Evolutionary conservation across 2,888 invertebrate species (phyloP).

Genomic region (Hyposoter dolosus): DNA sequence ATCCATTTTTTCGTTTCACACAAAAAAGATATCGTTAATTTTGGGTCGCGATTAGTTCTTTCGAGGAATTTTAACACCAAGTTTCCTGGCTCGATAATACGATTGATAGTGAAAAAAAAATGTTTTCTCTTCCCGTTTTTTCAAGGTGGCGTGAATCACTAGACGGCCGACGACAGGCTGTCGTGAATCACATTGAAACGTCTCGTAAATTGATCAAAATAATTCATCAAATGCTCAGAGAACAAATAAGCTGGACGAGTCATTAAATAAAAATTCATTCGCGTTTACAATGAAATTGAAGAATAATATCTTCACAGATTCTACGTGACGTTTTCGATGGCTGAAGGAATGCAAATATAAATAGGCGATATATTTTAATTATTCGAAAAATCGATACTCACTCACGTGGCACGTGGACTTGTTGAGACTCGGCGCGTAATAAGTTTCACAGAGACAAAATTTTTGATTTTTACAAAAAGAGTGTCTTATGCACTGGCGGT

Average conservation of each 20-base stretch:
- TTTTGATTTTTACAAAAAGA: constrained; percentile 75
- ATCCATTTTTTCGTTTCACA: neutral
- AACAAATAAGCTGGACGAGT: neutral
- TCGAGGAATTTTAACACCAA: neutral
- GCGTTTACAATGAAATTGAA: neutral
- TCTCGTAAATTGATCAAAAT: neutral
- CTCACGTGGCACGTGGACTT: constrained; percentile 74
- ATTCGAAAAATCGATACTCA: constrained; percentile 68
- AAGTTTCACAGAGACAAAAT: constrained; percentile 74
- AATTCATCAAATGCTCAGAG: constrained; percentile 21
- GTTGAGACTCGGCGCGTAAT: constrained; percentile 73
- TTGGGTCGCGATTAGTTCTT: neutral
- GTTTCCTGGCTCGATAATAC: constrained; percentile 9
- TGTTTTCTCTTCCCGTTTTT: constrained; percentile 10
- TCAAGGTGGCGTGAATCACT: constrained; percentile 6
- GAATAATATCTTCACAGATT: neutral
- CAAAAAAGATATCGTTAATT: neutral
- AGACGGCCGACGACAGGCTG: neutral
- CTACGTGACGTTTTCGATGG: neutral
- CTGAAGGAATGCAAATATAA: neutral
- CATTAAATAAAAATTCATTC: neutral
- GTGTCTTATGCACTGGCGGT: constrained; percentile 74
- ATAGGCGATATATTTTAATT: neutral
- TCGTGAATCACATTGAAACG: constrained; percentile 38
- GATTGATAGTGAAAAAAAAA: neutral